Percentiles rank a stretch among this genome's conserved stretches.
Evolutionary conservation across 2,888 invertebrate genomes (phyloP).

Genomic region (Agonum fuliginosum): DNA sequence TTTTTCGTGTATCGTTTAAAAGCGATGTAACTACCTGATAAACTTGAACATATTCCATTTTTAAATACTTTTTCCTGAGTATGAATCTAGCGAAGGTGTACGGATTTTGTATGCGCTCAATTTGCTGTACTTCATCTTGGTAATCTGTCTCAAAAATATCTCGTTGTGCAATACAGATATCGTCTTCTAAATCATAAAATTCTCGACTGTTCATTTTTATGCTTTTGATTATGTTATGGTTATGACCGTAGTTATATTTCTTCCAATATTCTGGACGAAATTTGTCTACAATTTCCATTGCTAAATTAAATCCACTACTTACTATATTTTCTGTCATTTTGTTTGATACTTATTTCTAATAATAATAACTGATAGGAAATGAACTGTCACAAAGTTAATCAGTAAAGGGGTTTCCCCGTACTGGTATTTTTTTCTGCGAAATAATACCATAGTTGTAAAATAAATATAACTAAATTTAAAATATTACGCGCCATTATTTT

Average conservation of each 20-base stretch:
- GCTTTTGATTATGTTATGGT: neutral
- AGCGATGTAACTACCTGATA: slow-evolving; percentile 32
- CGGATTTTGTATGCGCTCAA: slow-evolving; percentile 43
- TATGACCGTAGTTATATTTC: neutral
- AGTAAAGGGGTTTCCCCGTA: too few species aligned
- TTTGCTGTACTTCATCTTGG: neutral
- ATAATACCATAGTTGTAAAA: too few species aligned
- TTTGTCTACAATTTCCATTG: slow-evolving; percentile 17
- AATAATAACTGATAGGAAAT: too few species aligned
- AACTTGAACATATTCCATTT: neutral
- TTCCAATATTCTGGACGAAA: slow-evolving; percentile 37
- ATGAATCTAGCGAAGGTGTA: slow-evolving; percentile 23
- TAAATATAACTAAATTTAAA: too few species aligned
- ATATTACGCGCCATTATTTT: too few species aligned
- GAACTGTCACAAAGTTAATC: too few species aligned
- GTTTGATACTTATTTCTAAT: too few species aligned
- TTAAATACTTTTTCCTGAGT: neutral
- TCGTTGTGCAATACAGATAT: slow-evolving; percentile 4
- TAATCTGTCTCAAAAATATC: neutral
- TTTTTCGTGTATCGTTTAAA: slow-evolving; percentile 7
- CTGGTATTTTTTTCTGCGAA: too few species aligned
- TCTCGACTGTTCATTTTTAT: neutral
- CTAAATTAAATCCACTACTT: slow-evolving; percentile 16
- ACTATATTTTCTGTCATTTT: neutral
- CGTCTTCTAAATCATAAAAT: neutral